Percentiles rank a stretch among this genome's conserved stretches.
These are phyloP conservation scores for Desmodus rotundus DNA, from an alignment of 2,113 vertebrate genomes.

Conservation along the genomic window DNA sequence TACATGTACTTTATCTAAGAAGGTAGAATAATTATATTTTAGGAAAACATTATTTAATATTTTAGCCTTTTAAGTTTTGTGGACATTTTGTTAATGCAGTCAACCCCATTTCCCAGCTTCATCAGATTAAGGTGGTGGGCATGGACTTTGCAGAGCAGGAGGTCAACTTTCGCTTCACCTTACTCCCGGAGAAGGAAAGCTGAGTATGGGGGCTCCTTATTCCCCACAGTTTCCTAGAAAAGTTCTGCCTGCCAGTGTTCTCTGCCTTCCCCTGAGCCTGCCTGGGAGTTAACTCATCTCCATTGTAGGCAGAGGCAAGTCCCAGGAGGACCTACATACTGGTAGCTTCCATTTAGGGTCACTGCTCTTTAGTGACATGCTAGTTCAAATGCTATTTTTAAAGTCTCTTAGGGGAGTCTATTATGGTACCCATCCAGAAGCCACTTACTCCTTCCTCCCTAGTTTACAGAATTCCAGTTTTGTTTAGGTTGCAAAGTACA, in stretches of 20 bases:
- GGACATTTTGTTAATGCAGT: not conserved
- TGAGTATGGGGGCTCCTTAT: not conserved
- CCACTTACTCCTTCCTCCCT: not conserved
- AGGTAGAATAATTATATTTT: not conserved
- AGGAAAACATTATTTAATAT: not conserved
- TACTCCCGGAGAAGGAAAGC: not conserved
- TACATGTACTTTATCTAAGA: not conserved
- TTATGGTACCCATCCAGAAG: not conserved
- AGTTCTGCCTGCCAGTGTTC: not conserved
- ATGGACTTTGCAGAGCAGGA: not conserved
- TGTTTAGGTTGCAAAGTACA: not conserved
- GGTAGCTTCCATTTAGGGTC: not conserved
- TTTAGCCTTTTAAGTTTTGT: not conserved
- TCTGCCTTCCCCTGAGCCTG: not conserved
- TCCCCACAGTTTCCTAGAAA: not conserved
- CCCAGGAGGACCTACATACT: not conserved
- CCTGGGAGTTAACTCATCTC: not conserved
- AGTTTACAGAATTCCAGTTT: not conserved
- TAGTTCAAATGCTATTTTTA: not conserved
- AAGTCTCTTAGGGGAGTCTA: not conserved
- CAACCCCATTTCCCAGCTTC: not conserved
- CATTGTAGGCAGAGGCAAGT: not conserved
- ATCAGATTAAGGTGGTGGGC: not conserved
- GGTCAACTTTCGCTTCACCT: not conserved
- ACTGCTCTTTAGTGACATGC: not conserved